Evolutionary conservation across 2,113 vertebrate genomes (phyloP), one percentile per base, ranked within the genome.

Genomic region (Pampusana beccarii): DNA sequence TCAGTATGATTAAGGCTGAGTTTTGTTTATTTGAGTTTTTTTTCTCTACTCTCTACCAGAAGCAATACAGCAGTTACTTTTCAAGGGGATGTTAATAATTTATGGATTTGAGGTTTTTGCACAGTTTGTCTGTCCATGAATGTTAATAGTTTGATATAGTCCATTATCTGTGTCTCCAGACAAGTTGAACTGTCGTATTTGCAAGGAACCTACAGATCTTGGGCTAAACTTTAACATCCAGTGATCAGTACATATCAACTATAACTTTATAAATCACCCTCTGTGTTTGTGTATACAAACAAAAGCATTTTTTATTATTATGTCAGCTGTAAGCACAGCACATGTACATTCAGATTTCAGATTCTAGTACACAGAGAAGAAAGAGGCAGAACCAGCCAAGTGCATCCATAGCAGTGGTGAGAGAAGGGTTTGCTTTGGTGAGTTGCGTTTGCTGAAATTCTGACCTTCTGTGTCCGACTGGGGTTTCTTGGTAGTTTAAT

Each of bases 71-170:
- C n/a, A 88, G 66, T 84, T 95, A 87, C 44, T 77, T 92, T 93
- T 97, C 92, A 95, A 89, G 53, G 74, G 25, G 53, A 85, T 95
- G 74, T 88, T 96, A 95, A 92, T 88, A 89, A 97, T 95, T 91
- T 93, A 84, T 90, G 33, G 44, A 80, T 75, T 53, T 58, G n/a
- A 77, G 53, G 38, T 10, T 36, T 91, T 95, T 90, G 81, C 51
- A 84, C 79, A 90, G 93, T 46, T 88, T 92, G 23, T 48, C 93
- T 91, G 16, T 87, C 97, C 78, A 58, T 75, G 56, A 70, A 71
- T 86, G 70, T 90, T 88, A 92, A 87, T 93, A 96, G 77, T 91
- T 97, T 86, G 65, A 87, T 95, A 77, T 74, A 95, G 94, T 92
- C 86, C 16, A 70, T 96, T 87, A 87, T 75, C 14, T 71, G 65